phyloP scores from a whole-genome alignment of 2,113 vertebrate species.

The Probosciger aterrimus region DNA sequence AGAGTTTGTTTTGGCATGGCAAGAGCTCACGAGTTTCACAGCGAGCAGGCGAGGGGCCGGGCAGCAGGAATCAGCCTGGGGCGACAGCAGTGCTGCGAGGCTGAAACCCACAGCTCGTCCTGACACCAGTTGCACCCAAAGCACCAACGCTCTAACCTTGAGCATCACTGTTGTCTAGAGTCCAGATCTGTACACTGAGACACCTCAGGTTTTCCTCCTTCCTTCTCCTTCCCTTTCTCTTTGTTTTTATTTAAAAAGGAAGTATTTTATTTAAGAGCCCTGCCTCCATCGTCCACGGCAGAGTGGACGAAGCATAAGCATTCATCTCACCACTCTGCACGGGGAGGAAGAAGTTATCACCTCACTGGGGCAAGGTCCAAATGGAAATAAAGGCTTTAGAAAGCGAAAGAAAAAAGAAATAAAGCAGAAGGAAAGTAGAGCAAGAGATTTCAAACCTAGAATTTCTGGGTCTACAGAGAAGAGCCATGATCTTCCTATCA shows the following conservation, averaged over 20 bases:
- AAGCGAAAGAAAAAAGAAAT: neutral
- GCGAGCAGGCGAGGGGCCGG: neutral
- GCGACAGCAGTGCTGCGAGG: fast-evolving
- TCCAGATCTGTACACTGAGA: fast-evolving
- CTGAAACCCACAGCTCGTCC: neutral
- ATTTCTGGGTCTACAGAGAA: neutral
- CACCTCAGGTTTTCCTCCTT: neutral
- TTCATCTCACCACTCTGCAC: neutral
- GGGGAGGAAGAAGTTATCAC: neutral
- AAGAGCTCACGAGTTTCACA: neutral
- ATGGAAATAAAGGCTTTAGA: neutral
- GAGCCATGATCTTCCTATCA: fast-evolving
- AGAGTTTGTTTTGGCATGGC: neutral
- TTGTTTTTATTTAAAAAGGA: fast-evolving
- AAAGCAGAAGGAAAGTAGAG: neutral
- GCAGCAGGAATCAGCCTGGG: neutral
- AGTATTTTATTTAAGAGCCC: neutral
- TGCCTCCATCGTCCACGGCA: fast-evolving
- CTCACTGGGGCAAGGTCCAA: neutral
- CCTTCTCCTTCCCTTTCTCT: too few relatives aligned
- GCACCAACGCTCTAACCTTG: neutral
- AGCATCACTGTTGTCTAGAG: fast-evolving
- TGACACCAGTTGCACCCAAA: neutral
- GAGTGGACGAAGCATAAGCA: fast-evolving
- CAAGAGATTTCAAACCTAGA: neutral